Percentiles rank a stretch among this genome's conserved stretches.
Evolutionary conservation across 2,888 invertebrate genomes (phyloP).

Genomic region (Ennomos fuscantarius): DNA sequence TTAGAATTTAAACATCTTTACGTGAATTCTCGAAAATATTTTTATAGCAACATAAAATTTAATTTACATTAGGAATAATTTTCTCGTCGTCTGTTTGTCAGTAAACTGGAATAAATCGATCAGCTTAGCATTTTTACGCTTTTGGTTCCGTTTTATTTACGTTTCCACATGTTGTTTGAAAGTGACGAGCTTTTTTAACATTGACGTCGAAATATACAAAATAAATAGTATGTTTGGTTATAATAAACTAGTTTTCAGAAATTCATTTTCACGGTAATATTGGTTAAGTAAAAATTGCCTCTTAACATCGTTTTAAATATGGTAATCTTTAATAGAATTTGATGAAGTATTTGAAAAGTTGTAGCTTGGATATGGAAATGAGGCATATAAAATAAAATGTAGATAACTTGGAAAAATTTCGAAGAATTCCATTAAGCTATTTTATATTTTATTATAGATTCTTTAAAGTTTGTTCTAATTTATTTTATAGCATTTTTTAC

Average conservation of each 20-base stretch:
- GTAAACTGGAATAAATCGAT: slow-evolving; percentile 28
- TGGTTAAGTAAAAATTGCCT: background rate
- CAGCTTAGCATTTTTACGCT: slow-evolving; percentile 27
- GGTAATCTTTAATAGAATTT: too few relatives aligned
- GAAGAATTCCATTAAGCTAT: too few relatives aligned
- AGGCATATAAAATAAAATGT: too few relatives aligned
- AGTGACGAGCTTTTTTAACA: slow-evolving; percentile 24
- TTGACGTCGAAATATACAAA: slow-evolving; percentile 17
- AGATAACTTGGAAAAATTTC: too few relatives aligned
- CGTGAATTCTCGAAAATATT: slow-evolving; percentile 4
- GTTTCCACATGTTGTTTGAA: slow-evolving; percentile 28
- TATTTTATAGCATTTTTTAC: too few relatives aligned
- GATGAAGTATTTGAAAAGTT: too few relatives aligned
- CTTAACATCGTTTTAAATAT: background rate
- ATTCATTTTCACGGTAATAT: slow-evolving; percentile 1
- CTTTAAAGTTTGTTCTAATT: too few relatives aligned
- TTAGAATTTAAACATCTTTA: background rate
- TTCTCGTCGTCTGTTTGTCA: slow-evolving; percentile 19
- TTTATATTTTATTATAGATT: too few relatives aligned
- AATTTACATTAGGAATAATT: slow-evolving; percentile 19
- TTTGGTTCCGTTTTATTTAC: slow-evolving; percentile 31
- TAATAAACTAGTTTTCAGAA: background rate
- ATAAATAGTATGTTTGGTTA: background rate
- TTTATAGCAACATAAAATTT: slow-evolving; percentile 4
- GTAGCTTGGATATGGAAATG: too few relatives aligned